Evolutionary conservation across 2,888 invertebrate genomes (phyloP).

Genomic region (Sarcophaga variegata): DNA sequence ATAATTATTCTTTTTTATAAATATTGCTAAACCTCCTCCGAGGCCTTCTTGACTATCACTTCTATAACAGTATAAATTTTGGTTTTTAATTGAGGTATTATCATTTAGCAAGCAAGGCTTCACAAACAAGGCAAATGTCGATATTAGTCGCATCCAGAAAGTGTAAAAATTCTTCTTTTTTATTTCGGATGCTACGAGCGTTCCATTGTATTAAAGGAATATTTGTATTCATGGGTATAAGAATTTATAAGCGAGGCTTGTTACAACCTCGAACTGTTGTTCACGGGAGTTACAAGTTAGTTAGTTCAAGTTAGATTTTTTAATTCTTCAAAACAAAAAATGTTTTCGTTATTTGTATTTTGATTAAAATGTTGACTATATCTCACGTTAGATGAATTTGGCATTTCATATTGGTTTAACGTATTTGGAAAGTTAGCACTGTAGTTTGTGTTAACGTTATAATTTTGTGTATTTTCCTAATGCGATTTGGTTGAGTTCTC

Average conservation of each 20-base stretch:
- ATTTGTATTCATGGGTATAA: constrained; percentile 9
- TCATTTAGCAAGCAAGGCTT: constrained; percentile 13
- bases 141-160: constrained; percentile 12
- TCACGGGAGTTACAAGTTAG: constrained; percentile 12
- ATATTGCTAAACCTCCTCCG: constrained; percentile 30
- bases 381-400: not conserved
- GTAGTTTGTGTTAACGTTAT: not conserved
- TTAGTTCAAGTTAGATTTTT: constrained; percentile 27
- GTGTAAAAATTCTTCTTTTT: constrained; percentile 35
- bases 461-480: not conserved
- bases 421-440: not conserved
- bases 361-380: not conserved
- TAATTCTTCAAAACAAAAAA: constrained; percentile 17
- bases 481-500: not conserved
- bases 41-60: constrained; percentile 5
- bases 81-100: constrained; percentile 3
- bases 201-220: constrained; percentile 5
- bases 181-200: not conserved
- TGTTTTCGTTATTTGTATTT: not conserved
- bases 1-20: constrained; percentile 16
- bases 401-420: not conserved
- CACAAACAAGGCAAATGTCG: constrained; percentile 24
- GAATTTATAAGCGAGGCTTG: constrained; percentile 9
- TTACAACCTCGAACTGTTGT: constrained; percentile 9
- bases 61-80: constrained; percentile 25